Base-by-base conservation (phyloP, 2,888 invertebrate genomes). In the Cheilosia vernalis region DNA sequence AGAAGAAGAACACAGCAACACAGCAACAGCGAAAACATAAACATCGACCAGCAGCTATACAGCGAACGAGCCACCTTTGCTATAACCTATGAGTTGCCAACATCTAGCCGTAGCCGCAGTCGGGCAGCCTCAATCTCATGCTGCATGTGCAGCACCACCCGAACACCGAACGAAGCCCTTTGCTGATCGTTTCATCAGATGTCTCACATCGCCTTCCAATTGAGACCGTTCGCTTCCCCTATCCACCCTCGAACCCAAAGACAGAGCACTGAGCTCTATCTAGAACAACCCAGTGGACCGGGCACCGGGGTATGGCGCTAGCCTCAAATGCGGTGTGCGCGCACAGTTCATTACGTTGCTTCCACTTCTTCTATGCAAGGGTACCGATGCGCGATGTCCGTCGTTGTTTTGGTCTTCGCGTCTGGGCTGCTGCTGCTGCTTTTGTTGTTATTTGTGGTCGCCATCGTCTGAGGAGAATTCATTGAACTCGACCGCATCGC, bases 381-480 rank as follows among this genome's bases (percentile, higher is more conserved):
- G 58, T 42, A 61, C 64, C 30, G 4, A 27, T n/a, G 33, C 47
- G 27, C 53, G 51, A 53, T 37, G 47, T 27, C 27, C 6, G 27
- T 30, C 37, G 51, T 73, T 30, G 30, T 66, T 30, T 47, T 17
- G 21, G 37, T 51, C 40, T n/a, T 51, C 17, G 21, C 24, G 21
- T 66, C 51, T 58, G 58, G n/a, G 40, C 13, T 9, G 24, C 10
- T 33, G 33, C 17, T 69, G 56, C n/a, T 49, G 9, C 37, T 51
- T 9, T 49, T 51, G 37, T 5, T 42, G 21, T 56, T 44, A 61
- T 76, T 21, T 76, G 80, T 66, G 80, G 80, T 80, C 72, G 81
- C 76, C 81, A 61, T 58, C 70, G 80, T 76, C 85, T 85, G 85
- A 37, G 33, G 84, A 70, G 60, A 58, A 85, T 85, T 85, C 85